Conservation (phyloP, 2,888 invertebrate species). For the Tethea ocularis region DNA sequence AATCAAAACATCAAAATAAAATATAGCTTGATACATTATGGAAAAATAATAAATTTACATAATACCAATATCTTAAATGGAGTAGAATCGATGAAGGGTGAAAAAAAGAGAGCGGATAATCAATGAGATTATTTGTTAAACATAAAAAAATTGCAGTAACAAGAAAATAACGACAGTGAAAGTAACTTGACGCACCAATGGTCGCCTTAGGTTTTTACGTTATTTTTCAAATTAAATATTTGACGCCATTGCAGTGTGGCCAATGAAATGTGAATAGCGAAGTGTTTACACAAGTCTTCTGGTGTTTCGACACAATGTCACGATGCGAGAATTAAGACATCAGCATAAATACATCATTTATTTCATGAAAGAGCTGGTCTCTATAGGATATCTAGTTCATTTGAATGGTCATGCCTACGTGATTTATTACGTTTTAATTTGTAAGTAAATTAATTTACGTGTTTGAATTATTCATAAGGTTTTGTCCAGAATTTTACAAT, state of each 20-base stretch:
- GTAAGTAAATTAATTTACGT: background rate
- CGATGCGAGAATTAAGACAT: conserved; percentile 3
- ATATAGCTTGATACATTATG: too few relatives aligned
- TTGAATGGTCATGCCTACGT: background rate
- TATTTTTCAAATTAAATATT: conserved; percentile 59
- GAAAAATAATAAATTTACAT: too few relatives aligned
- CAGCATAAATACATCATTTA: background rate
- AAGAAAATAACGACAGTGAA: conserved; percentile 60
- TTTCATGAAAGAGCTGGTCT: too few relatives aligned
- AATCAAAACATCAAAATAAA: too few relatives aligned
- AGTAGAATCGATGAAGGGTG: background rate
- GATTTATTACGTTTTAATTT: background rate
- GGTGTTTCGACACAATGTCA: background rate
- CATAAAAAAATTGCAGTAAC: background rate
- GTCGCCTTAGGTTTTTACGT: conserved; percentile 40
- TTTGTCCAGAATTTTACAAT: too few relatives aligned
- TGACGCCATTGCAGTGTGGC: background rate
- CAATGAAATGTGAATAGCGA: background rate
- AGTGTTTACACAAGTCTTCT: background rate
- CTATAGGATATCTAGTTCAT: background rate
- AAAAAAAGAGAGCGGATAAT: background rate
- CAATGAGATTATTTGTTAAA: conserved; percentile 5
- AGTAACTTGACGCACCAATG: conserved; percentile 57
- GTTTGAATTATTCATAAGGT: too few relatives aligned
- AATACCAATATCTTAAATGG: background rate